A percentile compares a stretch with the other conserved stretches of the same genome.
Conservation (phyloP, 2,113 vertebrate species). For the Siphamia tubifer region DNA sequence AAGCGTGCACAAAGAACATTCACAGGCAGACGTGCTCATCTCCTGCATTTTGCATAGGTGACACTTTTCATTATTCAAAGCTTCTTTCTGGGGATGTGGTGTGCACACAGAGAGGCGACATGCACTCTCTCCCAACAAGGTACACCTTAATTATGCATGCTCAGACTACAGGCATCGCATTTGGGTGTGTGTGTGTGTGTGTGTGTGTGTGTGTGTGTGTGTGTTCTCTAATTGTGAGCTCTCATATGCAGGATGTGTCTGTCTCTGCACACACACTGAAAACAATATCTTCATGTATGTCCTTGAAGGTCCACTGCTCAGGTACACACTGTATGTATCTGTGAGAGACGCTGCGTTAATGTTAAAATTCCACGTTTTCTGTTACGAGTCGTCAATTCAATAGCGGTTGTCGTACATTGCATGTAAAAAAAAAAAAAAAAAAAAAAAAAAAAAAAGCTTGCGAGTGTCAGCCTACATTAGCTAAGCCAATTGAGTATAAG, state of each 20-base stretch:
- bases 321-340: not conserved
- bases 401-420: not conserved
- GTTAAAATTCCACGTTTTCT: not conserved
- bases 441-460: constrained; percentile 5
- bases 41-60: constrained; percentile 83
- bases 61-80: constrained; percentile 85
- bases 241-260: constrained; percentile 9
- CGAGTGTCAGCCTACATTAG: not conserved
- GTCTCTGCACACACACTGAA: not conserved
- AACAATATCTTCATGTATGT: not conserved
- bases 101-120: constrained; percentile 75
- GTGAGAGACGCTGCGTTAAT: not conserved
- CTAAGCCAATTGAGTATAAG: constrained; percentile 23
- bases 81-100: constrained; percentile 77
- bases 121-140: constrained; percentile 81
- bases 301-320: not conserved
- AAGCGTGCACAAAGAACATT: constrained; percentile 61
- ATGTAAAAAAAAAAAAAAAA: no score
- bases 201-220: constrained; percentile 13
- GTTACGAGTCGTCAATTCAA: not conserved
- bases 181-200: constrained; percentile 49
- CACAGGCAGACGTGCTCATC: constrained; percentile 67
- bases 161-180: constrained; percentile 69
- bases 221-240: constrained; percentile 36
- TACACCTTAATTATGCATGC: constrained; percentile 82